Evolutionary conservation across 2,113 vertebrate genomes (phyloP).

Genomic region (Neodon shergylaensis): DNA sequence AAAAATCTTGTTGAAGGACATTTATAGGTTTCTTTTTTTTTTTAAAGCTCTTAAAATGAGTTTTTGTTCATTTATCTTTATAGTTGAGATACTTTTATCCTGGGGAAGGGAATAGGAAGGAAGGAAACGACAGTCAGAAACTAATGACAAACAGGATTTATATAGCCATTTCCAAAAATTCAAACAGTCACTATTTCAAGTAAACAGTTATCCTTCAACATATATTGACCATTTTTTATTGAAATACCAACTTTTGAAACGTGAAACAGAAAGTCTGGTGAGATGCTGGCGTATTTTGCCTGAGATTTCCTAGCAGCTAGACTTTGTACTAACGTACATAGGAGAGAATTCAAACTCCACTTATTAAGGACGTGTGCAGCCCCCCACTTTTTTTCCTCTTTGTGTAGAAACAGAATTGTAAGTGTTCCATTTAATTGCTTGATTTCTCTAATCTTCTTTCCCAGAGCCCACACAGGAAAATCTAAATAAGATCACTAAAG

Average conservation of each 20-base stretch:
- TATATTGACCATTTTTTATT: neutral
- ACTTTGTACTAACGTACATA: neutral
- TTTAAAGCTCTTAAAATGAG: constrained; percentile 7
- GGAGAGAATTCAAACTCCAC: neutral
- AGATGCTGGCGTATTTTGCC: neutral
- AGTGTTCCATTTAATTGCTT: constrained; percentile 53
- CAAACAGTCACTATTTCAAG: constrained; percentile 13
- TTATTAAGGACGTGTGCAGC: neutral
- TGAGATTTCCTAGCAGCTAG: neutral
- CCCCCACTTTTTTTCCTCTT: neutral
- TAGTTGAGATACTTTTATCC: neutral
- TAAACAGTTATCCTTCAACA: constrained; percentile 29
- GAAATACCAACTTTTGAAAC: neutral
- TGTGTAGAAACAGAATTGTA: neutral
- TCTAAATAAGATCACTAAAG: neutral
- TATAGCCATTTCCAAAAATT: neutral
- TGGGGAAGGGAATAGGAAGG: constrained; percentile 5
- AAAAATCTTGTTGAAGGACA: neutral
- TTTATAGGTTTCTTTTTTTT: neutral
- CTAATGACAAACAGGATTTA: neutral
- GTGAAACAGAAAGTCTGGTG: neutral
- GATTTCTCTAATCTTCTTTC: constrained; percentile 40
- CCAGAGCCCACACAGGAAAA: neutral
- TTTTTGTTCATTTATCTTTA: constrained; percentile 50
- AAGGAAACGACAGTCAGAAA: constrained; percentile 47